Conservation (phyloP, 2,797 vertebrate species). For the Hemitrygon akajei region DNA sequence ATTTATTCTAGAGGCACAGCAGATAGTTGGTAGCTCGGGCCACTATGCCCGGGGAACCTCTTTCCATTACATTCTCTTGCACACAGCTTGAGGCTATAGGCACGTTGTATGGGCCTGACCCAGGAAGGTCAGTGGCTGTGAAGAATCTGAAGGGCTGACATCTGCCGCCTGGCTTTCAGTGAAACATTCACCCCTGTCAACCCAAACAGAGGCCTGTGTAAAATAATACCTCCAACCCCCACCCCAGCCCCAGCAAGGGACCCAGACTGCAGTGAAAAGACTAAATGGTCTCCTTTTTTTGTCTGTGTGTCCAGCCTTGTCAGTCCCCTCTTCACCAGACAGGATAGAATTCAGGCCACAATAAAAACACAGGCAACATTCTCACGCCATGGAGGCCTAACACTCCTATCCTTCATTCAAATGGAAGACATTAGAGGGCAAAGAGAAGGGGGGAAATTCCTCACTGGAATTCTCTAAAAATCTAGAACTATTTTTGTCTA, state of each 20-base stretch:
- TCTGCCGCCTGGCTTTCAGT: conserved; percentile 68
- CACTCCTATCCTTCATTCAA: conserved; percentile 46
- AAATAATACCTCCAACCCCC: conserved; percentile 55
- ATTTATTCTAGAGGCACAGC: conserved; percentile 47
- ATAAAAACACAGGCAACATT: conserved; percentile 51
- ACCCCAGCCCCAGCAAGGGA: conserved; percentile 56
- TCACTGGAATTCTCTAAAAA: not conserved
- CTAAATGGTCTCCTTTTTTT: conserved; percentile 56
- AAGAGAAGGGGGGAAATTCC: not conserved
- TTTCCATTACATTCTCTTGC: conserved; percentile 52
- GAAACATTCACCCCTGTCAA: conserved; percentile 56
- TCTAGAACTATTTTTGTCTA: too few species aligned
- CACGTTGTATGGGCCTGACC: conserved; percentile 62
- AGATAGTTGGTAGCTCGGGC: conserved; percentile 53
- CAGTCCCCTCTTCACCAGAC: conserved; percentile 45
- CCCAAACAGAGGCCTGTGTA: conserved; percentile 56
- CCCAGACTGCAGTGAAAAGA: conserved; percentile 60
- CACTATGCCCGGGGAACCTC: conserved; percentile 56
- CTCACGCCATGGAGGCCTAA: conserved; percentile 47
- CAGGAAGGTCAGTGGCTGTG: conserved; percentile 63
- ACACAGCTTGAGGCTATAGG: conserved; percentile 59
- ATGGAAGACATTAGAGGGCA: not conserved
- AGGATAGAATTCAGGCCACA: conserved; percentile 48
- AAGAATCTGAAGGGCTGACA: conserved; percentile 65
- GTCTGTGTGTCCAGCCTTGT: conserved; percentile 52